Evolutionary conservation across 2,113 vertebrate genomes (phyloP).

Genomic region (Pandion haliaetus): DNA sequence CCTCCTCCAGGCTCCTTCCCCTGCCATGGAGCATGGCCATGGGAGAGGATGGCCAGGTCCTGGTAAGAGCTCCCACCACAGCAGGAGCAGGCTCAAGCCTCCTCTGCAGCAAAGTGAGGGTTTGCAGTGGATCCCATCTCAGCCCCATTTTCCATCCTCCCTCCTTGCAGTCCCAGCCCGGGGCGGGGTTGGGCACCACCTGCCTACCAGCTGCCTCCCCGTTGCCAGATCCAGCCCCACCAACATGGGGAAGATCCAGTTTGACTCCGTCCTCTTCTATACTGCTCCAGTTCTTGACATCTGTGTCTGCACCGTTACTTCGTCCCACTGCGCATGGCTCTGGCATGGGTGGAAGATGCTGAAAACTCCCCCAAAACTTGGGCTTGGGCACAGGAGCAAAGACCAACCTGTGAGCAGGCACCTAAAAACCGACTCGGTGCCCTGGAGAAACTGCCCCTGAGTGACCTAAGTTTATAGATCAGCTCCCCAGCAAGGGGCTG

Average conservation of each 20-base stretch:
- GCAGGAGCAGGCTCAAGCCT: not conserved
- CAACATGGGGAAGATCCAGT: not conserved
- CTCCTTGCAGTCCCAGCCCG: fast-evolving
- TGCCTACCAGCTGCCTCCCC: not conserved
- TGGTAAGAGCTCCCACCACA: not conserved
- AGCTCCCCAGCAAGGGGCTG: not conserved
- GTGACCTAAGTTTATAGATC: not conserved
- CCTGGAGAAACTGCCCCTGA: not conserved
- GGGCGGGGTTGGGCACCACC: not conserved
- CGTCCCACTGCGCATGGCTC: fast-evolving
- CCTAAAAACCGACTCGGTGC: fast-evolving
- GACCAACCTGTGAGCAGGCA: not conserved
- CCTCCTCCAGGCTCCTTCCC: not conserved
- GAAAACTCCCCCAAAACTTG: not conserved
- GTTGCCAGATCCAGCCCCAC: not conserved
- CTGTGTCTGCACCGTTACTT: not conserved
- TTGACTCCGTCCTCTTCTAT: not conserved
- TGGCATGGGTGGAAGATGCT: not conserved
- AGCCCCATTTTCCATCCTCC: not conserved
- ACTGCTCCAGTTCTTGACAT: not conserved
- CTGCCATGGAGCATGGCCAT: fast-evolving
- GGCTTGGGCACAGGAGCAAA: not conserved
- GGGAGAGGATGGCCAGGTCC: not conserved
- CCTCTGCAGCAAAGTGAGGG: not conserved
- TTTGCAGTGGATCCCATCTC: not conserved